These are phyloP conservation scores for Plectrocnemia conspersa DNA, from an alignment of 1,140 invertebrate genomes.

Conservation along the genomic window DNA sequence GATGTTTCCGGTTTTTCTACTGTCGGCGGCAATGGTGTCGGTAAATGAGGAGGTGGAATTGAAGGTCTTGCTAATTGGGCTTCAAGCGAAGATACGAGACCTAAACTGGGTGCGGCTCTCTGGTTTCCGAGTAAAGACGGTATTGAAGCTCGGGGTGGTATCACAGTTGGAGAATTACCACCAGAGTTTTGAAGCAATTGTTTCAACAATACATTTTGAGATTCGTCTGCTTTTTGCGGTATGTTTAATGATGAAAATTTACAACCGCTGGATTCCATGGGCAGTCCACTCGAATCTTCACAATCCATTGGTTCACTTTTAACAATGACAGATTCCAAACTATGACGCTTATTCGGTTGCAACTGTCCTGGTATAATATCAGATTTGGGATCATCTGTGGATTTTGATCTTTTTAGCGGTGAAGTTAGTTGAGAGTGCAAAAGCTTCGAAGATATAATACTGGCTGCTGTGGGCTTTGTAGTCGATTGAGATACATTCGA, in stretches of 20 bases:
- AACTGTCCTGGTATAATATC: constrained; percentile 49
- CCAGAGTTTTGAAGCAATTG: constrained; percentile 83
- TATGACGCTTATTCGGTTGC: constrained; percentile 48
- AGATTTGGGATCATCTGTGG: constrained; percentile 51
- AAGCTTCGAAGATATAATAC: constrained; percentile 49
- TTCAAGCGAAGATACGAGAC: constrained; percentile 66
- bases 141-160: constrained; percentile 44
- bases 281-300: constrained; percentile 37
- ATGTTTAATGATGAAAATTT: constrained; percentile 37
- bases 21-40: constrained; percentile 49
- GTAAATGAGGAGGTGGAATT: constrained; percentile 54
- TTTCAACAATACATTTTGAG: constrained; percentile 85
- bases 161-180: constrained; percentile 48
- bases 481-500: constrained; percentile 43
- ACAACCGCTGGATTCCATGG: constrained; percentile 34
- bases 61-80: constrained; percentile 68
- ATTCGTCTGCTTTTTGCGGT: constrained; percentile 62
- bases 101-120: constrained; percentile 57
- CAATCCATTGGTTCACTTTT: constrained; percentile 51
- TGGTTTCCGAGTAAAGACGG: constrained; percentile 47
- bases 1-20: constrained; percentile 54
- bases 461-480: constrained; percentile 39
- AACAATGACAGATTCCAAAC: constrained; percentile 50
- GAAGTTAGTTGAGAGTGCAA: constrained; percentile 55
- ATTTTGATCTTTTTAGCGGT: constrained; percentile 51